phyloP scores from a whole-genome alignment of 2,797 vertebrate genomes.

The Lepus townsendii region DNA sequence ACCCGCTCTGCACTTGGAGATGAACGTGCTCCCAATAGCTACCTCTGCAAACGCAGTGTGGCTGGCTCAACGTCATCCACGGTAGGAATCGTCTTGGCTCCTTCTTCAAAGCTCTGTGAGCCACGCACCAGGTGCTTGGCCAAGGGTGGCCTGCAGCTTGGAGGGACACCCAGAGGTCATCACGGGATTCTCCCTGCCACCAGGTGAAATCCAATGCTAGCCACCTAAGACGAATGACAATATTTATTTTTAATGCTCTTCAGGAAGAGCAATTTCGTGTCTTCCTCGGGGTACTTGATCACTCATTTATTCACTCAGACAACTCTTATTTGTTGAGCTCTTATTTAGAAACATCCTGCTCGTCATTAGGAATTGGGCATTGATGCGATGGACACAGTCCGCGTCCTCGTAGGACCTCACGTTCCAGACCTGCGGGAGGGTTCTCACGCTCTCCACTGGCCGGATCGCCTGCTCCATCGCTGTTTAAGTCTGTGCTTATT shows the following conservation, averaged over 20 bases:
- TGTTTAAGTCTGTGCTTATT: not conserved
- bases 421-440: accelerated
- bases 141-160: not conserved
- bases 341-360: not conserved
- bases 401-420: not conserved
- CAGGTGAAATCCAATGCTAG: not conserved
- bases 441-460: too few species aligned
- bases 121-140: not conserved
- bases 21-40: not conserved
- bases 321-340: not conserved
- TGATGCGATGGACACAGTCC: not conserved
- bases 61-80: not conserved
- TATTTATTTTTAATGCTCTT: conserved; percentile 61
- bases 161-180: conserved; percentile 1
- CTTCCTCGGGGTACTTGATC: not conserved
- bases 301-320: not conserved
- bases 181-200: not conserved
- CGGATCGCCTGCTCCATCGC: not conserved
- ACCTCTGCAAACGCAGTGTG: not conserved
- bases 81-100: not conserved
- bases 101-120: conserved; percentile 16
- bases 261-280: conserved; percentile 6
- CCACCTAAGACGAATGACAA: not conserved
- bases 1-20: not conserved
- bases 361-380: not conserved